Evolutionary conservation across 2,888 invertebrate species (phyloP).

Genomic region (Hofmannophila pseudospretella): DNA sequence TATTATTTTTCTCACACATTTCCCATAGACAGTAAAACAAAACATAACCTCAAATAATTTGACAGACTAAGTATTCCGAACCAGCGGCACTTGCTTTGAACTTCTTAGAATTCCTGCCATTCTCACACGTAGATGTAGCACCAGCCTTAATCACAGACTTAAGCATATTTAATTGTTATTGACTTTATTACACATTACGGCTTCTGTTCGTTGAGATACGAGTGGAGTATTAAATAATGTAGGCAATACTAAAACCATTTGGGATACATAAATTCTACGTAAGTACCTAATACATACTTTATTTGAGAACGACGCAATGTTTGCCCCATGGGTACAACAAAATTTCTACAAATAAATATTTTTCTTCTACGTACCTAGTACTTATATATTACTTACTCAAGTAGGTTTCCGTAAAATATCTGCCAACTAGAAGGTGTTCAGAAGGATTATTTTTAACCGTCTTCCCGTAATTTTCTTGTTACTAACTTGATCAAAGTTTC

Average conservation of each 20-base stretch:
- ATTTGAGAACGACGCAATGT: no score
- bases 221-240: conserved; percentile 32
- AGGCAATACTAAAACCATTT: conserved; percentile 17
- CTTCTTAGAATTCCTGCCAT: no score
- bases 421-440: not conserved
- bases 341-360: no score
- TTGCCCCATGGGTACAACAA: conserved; percentile 2
- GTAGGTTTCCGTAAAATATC: not conserved
- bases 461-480: not conserved
- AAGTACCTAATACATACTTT: not conserved
- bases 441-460: not conserved
- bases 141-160: not conserved
- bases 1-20: no score
- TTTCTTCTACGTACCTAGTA: no score
- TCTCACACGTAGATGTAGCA: not conserved
- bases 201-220: conserved; percentile 36
- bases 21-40: no score
- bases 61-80: no score
- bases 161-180: not conserved
- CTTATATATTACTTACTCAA: no score
- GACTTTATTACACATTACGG: conserved; percentile 22
- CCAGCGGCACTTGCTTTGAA: no score
- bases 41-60: no score
- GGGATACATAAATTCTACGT: not conserved
- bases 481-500: not conserved